phyloP scores from a whole-genome alignment of 2,113 vertebrate species.

The Argyrosomus japonicus region DNA sequence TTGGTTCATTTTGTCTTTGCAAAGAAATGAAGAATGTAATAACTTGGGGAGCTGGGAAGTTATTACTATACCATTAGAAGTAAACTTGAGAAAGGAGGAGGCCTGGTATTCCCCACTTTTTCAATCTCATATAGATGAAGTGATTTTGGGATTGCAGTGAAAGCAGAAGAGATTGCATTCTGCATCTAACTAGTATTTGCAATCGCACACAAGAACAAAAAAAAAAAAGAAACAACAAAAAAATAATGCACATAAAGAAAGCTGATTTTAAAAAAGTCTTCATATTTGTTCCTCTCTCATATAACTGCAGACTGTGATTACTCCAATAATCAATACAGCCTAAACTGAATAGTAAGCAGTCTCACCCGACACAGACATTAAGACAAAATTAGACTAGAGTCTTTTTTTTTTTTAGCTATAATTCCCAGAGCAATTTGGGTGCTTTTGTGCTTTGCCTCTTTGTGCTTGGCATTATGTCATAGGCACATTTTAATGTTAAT shows the following conservation, averaged over 20 bases:
- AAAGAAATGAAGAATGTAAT: slow-evolving; percentile 68
- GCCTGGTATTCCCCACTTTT: slow-evolving; percentile 50
- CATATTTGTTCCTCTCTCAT: slow-evolving; percentile 45
- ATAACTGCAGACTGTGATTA: slow-evolving; percentile 48
- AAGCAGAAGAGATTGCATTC: slow-evolving; percentile 70
- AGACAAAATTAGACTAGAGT: slow-evolving; percentile 60
- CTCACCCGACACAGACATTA: slow-evolving; percentile 54
- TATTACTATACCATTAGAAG: slow-evolving; percentile 72
- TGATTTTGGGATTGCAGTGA: slow-evolving; percentile 70
- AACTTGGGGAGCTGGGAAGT: slow-evolving; percentile 63
- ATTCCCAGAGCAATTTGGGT: slow-evolving; percentile 72
- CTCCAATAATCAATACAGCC: slow-evolving; percentile 56
- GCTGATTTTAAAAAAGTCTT: slow-evolving; percentile 56
- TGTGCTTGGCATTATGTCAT: slow-evolving; percentile 73
- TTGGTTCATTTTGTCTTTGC: slow-evolving; percentile 44
- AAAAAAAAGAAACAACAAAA: not conserved
- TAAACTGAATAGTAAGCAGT: slow-evolving; percentile 48
- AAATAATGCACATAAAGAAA: slow-evolving; percentile 62
- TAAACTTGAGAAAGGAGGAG: slow-evolving; percentile 61
- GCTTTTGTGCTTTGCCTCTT: slow-evolving; percentile 74
- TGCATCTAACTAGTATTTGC: slow-evolving; percentile 50
- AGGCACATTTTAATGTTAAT: slow-evolving; percentile 81
- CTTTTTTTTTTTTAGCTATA: slow-evolving; percentile 23
- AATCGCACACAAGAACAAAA: slow-evolving; percentile 13
- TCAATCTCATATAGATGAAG: slow-evolving; percentile 67